Percentiles rank a stretch among this genome's conserved stretches.
Evolutionary conservation across 1,140 invertebrate genomes (phyloP).

Genomic region (Drosophila sp.): DNA sequence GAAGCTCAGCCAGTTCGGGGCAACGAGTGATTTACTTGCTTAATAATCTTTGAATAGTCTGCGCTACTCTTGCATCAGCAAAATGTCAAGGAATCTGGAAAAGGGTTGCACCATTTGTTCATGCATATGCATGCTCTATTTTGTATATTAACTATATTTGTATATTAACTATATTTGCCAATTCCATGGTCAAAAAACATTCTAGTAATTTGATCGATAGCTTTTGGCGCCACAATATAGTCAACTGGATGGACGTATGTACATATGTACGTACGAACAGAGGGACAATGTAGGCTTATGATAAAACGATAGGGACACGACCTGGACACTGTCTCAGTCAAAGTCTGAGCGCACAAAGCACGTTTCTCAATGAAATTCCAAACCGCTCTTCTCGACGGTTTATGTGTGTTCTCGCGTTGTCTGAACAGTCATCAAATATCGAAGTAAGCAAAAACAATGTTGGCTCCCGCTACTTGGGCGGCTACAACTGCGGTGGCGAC

Average conservation of each 20-base stretch:
- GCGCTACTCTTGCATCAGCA: conserved; percentile 23
- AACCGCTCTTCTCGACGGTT: conserved; percentile 56
- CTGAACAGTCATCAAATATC: conserved; percentile 73
- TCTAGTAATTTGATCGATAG: conserved; percentile 75
- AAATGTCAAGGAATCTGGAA: too few relatives aligned
- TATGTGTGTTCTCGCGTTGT: conserved; percentile 81
- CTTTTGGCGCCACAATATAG: conserved; percentile 74
- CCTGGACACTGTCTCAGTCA: conserved; percentile 51
- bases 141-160: conserved; percentile 6
- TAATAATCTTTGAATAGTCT: conserved; percentile 63
- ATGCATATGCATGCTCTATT: conserved; percentile 26
- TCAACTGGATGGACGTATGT: conserved; percentile 41
- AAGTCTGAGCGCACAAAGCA: conserved; percentile 54
- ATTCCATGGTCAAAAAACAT: conserved; percentile 24
- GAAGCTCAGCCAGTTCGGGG: conserved; percentile 58
- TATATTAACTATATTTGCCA: conserved; percentile 59
- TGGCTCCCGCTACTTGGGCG: conserved; percentile 64
- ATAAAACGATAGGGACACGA: conserved; percentile 72
- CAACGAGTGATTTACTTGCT: conserved; percentile 62
- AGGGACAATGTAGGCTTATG: conserved; percentile 46
- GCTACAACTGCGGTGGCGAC: conserved; percentile 60
- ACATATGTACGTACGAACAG: not conserved
- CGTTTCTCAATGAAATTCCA: conserved; percentile 82
- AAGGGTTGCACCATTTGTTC: conserved; percentile 19
- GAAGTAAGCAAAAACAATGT: conserved; percentile 47